Evolutionary conservation across 1,140 invertebrate species (phyloP), one percentile per base, ranked within the genome.

Genomic region (Meloidogyne floridensis): DNA sequence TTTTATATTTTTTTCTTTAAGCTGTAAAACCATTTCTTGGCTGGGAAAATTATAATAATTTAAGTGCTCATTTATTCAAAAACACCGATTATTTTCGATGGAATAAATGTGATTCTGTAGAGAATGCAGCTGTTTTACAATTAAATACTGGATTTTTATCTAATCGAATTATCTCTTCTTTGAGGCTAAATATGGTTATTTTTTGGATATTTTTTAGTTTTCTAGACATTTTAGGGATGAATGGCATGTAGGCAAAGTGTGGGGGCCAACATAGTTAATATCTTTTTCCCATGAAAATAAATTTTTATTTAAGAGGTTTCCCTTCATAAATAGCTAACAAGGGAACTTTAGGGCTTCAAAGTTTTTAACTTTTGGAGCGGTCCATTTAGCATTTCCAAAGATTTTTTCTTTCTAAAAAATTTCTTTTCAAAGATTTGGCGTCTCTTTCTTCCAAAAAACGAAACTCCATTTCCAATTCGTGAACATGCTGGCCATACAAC

Each of bases 401-500:
- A 20, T 32, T 32, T 32, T 32, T 32, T 32, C 32, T 51, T 7
- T 8, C 2, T 18, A 32, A 32, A 32, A 32, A 32, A 32, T 32
- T 32, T 32, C 1, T 32, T 32, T 56, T 74, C 89, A 80, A 70
- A 87, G 87, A 83, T 83, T 54, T 89, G 88, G 88, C 82, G 88
- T 53, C 77, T 77, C 10, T 81, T 89, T 65, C 53, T 79, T 18
- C 82, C 88, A 13, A 72, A 69, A 32, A 80, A 70, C 7, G 85
- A 87, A 11, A 73, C 89, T 18, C 85, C 89, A 6, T 90, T 89
- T 75, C 72, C 80, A 8, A 81, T 89, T 20, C 83, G 88, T 10
- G 88, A 89, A 78, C 85, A 90, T 65, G 86, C 89, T 18, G 88
- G 88, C 1, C 88, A 89, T 75, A 89, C 88, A 9, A 82, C 87